These are phyloP conservation scores for Macropus fuliginosus DNA, from an alignment of 2,797 vertebrate genomes.

Conservation along the genomic window DNA sequence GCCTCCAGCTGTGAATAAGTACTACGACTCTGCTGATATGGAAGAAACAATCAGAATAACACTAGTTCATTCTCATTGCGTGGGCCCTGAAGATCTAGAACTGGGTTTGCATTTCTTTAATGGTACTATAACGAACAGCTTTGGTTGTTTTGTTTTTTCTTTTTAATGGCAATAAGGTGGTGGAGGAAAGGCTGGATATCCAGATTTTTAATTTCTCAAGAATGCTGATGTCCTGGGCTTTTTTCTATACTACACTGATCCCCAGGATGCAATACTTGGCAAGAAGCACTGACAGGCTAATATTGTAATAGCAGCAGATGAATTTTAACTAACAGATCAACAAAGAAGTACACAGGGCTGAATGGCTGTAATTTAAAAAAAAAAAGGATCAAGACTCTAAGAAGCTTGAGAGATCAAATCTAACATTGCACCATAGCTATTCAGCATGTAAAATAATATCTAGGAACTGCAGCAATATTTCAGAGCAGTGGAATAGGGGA, in stretches of 20 bases:
- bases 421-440: neutral
- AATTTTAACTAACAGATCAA: slow-evolving; percentile 22
- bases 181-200: neutral
- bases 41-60: neutral
- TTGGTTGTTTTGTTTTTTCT: neutral
- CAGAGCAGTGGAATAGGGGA: neutral
- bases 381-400: neutral
- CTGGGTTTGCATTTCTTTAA: neutral
- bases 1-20: neutral
- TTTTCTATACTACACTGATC: slow-evolving; percentile 20
- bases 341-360: slow-evolving; percentile 7
- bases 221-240: neutral
- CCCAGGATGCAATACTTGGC: neutral
- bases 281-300: slow-evolving; percentile 40
- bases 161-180: neutral
- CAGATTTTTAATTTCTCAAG: slow-evolving; percentile 26
- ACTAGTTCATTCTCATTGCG: neutral
- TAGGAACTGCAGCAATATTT: slow-evolving; percentile 1
- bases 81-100: neutral
- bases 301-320: neutral
- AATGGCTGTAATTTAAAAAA: slow-evolving; percentile 10
- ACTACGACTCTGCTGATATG: neutral
- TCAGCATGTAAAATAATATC: neutral
- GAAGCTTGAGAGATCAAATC: slow-evolving; percentile 35
- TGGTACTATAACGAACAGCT: neutral